These are phyloP conservation scores for Cistogaster globosa DNA, from an alignment of 2,888 invertebrate genomes.

Conservation along the genomic window DNA sequence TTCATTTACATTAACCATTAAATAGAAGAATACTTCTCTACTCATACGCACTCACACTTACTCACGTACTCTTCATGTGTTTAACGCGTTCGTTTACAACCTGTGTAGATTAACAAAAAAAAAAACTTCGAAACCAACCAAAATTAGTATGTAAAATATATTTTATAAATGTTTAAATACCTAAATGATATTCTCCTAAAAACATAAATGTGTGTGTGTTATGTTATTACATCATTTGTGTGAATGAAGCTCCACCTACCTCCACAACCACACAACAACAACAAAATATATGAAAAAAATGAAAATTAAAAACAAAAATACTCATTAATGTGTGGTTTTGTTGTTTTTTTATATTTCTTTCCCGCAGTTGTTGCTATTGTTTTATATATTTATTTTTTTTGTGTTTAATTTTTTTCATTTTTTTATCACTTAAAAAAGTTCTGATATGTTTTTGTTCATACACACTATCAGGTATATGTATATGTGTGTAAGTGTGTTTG, in stretches of 20 bases:
- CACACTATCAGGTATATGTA: not conserved
- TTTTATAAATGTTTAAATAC: not conserved
- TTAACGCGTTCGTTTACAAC: constrained; percentile 71
- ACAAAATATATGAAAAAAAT: constrained; percentile 43
- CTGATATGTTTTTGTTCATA: not conserved
- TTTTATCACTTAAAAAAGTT: constrained; percentile 15
- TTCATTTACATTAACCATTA: not conserved
- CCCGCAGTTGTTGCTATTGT: constrained; percentile 39
- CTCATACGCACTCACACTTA: constrained; percentile 55
- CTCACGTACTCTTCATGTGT: constrained; percentile 31
- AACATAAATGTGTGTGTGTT: constrained; percentile 1
- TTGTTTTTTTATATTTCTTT: constrained; percentile 20
- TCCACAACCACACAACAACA: constrained; percentile 52
- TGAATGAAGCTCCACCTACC: constrained; percentile 70
- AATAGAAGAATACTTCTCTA: too few relatives aligned
- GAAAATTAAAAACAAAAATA: constrained; percentile 37
- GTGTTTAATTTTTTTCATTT: constrained; percentile 14
- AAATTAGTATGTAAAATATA: constrained; percentile 10
- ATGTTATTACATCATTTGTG: constrained; percentile 58
- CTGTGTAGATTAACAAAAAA: constrained; percentile 42
- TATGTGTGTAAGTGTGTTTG: not conserved
- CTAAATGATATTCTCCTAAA: not conserved
- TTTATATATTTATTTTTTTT: constrained; percentile 19
- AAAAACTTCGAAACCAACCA: constrained; percentile 43
- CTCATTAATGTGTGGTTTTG: constrained; percentile 70